A percentile compares a stretch with the other conserved stretches of the same genome.
phyloP scores from a whole-genome alignment of 1,140 invertebrate species.

The Melitaea cinxia region DNA sequence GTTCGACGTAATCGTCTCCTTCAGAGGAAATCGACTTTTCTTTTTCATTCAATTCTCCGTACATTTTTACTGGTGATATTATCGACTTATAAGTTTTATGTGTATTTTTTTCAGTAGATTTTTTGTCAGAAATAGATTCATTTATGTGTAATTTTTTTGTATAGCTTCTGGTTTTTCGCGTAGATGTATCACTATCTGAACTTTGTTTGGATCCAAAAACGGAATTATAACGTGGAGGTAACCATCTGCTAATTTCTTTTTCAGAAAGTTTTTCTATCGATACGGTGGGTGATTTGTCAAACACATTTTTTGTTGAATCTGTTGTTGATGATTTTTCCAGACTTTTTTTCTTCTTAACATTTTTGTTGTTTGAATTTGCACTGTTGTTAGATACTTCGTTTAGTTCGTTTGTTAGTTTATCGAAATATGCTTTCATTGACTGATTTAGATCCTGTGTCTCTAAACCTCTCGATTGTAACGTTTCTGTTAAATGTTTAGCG shows the following conservation, averaged over 20 bases:
- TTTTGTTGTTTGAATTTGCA: slow-evolving; percentile 7
- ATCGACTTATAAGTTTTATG: slow-evolving; percentile 28
- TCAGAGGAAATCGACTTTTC: slow-evolving; percentile 8
- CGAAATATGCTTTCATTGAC: slow-evolving; percentile 48
- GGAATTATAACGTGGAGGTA: slow-evolving; percentile 36
- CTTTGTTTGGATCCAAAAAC: slow-evolving; percentile 28
- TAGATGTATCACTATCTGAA: background rate
- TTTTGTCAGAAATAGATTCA: background rate
- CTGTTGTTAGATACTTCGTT: slow-evolving; percentile 9
- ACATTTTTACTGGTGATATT: slow-evolving; percentile 55
- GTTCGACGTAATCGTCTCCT: slow-evolving; percentile 7
- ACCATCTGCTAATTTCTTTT: slow-evolving; percentile 47
- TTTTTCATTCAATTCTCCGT: slow-evolving; percentile 29
- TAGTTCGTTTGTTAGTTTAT: slow-evolving; percentile 43
- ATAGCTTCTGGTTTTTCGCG: slow-evolving; percentile 5
- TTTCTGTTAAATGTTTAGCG: slow-evolving; percentile 36
- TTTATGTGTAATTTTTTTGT: slow-evolving; percentile 5
- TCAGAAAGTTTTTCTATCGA: slow-evolving; percentile 42
- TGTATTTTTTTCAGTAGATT: slow-evolving; percentile 5
- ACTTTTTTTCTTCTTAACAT: background rate
- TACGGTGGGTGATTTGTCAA: slow-evolving; percentile 40
- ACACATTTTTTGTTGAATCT: background rate
- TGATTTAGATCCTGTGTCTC: slow-evolving; percentile 47
- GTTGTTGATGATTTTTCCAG: background rate
- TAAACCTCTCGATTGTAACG: slow-evolving; percentile 43